phyloP scores from a whole-genome alignment of 2,113 vertebrate genomes.

The Condylura cristata region DNA sequence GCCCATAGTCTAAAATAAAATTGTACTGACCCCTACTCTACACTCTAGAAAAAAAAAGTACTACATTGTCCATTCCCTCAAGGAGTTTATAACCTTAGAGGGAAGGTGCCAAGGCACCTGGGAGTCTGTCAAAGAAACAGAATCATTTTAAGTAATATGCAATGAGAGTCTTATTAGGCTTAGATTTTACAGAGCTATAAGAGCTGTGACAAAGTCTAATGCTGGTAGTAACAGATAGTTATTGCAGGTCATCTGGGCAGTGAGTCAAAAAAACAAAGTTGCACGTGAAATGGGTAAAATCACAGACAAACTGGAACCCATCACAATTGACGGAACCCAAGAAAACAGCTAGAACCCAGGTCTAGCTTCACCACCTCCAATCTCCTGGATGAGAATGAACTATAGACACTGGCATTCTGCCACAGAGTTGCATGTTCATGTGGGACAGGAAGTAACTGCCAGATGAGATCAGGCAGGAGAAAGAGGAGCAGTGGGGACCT shows the following conservation, averaged over 20 bases:
- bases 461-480: no score
- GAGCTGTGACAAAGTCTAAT: not conserved
- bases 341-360: not conserved
- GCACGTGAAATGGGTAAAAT: not conserved
- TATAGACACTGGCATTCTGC: not conserved
- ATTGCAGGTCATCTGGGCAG: not conserved
- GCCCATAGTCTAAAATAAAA: not conserved
- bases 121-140: not conserved
- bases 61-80: not conserved
- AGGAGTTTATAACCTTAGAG: not conserved
- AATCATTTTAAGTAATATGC: not conserved
- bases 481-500: no score
- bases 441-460: no score
- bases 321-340: not conserved
- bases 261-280: not conserved
- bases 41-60: not conserved
- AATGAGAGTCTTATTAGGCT: not conserved
- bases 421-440: not conserved
- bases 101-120: not conserved
- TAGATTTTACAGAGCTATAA: not conserved
- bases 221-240: not conserved
- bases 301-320: not conserved
- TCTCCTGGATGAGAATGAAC: not conserved
- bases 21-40: not conserved
- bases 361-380: not conserved